These are phyloP conservation scores for Eudyptes chrysolophus DNA, from an alignment of 2,113 vertebrate genomes.

Conservation along the genomic window DNA sequence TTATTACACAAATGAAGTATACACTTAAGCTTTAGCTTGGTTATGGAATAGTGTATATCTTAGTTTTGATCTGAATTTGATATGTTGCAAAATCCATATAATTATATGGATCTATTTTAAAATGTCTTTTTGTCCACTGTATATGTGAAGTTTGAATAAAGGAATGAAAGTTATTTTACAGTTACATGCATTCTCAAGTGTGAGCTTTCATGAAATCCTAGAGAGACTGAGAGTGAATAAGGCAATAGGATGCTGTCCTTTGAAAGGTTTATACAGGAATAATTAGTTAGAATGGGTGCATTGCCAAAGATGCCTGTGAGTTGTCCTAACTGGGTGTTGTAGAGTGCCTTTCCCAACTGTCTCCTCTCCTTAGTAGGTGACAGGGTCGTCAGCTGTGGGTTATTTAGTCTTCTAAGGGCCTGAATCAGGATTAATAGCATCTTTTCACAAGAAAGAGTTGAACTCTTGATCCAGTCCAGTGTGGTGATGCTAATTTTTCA, in stretches of 20 bases:
- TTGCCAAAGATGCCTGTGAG: neutral
- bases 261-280: neutral
- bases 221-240: conserved; percentile 10
- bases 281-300: neutral
- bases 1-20: conserved; percentile 33
- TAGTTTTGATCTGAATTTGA: conserved; percentile 68
- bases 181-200: conserved; percentile 46
- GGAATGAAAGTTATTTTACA: conserved; percentile 69
- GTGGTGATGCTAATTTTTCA: neutral
- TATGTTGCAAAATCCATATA: conserved; percentile 60
- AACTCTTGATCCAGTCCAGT: neutral
- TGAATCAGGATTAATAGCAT: neutral
- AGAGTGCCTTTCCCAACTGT: neutral
- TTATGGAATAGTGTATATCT: conserved; percentile 68
- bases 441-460: neutral
- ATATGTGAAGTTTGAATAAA: conserved; percentile 70
- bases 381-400: neutral
- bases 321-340: neutral
- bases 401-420: neutral
- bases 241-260: neutral
- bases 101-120: conserved; percentile 69
- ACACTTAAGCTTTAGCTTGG: conserved; percentile 55
- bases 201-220: conserved; percentile 49
- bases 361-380: neutral
- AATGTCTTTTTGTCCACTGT: conserved; percentile 68